Base-by-base conservation (phyloP, 2,797 vertebrate species). In the Chelon labrosus region DNA sequence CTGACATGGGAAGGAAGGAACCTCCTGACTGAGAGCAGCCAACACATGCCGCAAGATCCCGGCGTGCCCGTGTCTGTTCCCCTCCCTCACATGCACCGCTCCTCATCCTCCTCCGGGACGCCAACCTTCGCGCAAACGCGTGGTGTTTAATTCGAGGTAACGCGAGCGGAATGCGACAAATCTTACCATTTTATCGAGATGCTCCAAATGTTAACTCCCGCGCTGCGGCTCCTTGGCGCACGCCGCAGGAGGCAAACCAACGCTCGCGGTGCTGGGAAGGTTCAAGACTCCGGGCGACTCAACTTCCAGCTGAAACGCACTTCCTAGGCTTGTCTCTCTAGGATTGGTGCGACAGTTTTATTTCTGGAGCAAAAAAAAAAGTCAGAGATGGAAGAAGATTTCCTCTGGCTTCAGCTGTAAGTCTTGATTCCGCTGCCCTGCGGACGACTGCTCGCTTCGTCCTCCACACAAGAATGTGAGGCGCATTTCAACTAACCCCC, bases 21-120 rank as follows among this genome's bases (percentile, higher is more conserved):
- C 61, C 71, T 75, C 58, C 83, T 67, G 50, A 39, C 39, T 42
- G 56, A 63, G 55, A 73, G 31, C 53, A 52, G 17, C 59, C 66
- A 73, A 73, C 62, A 78, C 84, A 89, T 87, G 80, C 80, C 75
- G 88, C 88, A 89, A 47, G 63, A 88, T 82, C 71, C 78, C 82
- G 62, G 72, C 75, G 37, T n/a, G 59, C 53, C 38, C 7, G 3
- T 67, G 8, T 19, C 65, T 56, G 27, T 50, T 25, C 68, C 7
- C 66, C 61, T 44, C 70, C 51, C 49, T 49, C 3, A 25, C 53
- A 8, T 1, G 17, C 65, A 17, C 39, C 38, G 11, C 44, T 39
- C 17, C 22, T 9, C 63, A 42, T 12, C 57, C 49, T 12, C 57
- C 49, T 5, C 25, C 66, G 22, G 22, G 17, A 55, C 42, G 12